Conservation (phyloP, 2,113 vertebrate genomes). For the Todiramphus chloris region DNA sequence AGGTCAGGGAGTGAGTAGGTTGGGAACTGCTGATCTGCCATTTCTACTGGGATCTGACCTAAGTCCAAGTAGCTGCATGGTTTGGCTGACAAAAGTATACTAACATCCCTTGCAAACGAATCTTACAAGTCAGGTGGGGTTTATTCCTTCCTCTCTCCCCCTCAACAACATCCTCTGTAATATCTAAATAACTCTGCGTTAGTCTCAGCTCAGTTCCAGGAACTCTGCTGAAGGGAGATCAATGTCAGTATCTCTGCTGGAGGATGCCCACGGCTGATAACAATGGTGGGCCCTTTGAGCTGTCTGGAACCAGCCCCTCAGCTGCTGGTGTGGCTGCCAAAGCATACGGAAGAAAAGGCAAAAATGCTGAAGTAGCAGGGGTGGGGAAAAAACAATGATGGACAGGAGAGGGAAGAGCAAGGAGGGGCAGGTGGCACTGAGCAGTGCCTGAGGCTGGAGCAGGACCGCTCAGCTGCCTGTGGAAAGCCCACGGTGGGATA, state of each 20-base stretch:
- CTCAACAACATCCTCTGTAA: neutral
- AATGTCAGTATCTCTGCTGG: neutral
- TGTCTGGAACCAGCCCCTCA: neutral
- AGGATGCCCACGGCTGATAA: neutral
- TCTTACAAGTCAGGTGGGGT: neutral
- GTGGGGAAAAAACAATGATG: neutral
- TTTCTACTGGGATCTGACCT: neutral
- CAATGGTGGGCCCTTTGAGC: neutral
- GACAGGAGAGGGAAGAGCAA: neutral
- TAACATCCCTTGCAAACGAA: neutral
- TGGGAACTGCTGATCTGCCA: neutral
- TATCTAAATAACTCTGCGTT: neutral
- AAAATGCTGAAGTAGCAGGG: neutral
- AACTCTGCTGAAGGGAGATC: neutral
- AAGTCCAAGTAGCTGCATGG: neutral
- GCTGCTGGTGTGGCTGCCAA: accelerated
- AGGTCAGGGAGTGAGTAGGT: neutral
- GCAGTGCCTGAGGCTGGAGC: neutral
- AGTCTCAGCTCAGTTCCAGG: neutral
- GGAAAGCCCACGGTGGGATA: too few species aligned
- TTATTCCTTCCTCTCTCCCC: neutral
- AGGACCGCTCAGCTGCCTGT: accelerated
- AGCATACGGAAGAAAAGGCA: neutral
- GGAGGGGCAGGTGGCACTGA: accelerated
- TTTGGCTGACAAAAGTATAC: neutral